Evolutionary conservation across 1,140 invertebrate species (phyloP).

Genomic region (Ostrea edulis): DNA sequence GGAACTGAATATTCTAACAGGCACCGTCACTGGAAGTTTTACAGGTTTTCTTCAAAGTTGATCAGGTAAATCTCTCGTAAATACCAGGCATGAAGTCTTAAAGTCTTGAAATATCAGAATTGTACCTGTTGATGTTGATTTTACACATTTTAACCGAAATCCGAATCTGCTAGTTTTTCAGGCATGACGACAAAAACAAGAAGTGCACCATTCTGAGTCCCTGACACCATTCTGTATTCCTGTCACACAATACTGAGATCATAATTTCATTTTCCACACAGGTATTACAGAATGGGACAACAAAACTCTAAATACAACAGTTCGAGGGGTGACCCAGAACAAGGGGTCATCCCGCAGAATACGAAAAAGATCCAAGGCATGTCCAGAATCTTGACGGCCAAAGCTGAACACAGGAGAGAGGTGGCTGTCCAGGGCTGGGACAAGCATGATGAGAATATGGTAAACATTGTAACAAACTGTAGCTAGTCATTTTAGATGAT

Average conservation of each 20-base stretch:
- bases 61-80: too few species aligned
- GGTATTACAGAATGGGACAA: not conserved
- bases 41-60: too few species aligned
- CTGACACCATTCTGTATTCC: too few species aligned
- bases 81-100: too few species aligned
- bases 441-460: constrained; percentile 62
- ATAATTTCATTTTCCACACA: not conserved
- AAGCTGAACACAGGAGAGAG: constrained; percentile 58
- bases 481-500: too few species aligned
- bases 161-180: too few species aligned
- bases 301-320: constrained; percentile 26
- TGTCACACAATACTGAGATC: not conserved
- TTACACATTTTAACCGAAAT: too few species aligned
- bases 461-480: constrained; percentile 28
- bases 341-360: constrained; percentile 56
- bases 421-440: constrained; percentile 63
- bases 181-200: too few species aligned
- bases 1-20: not conserved
- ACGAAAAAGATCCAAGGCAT: constrained; percentile 61
- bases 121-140: too few species aligned
- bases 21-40: too few species aligned
- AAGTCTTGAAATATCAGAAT: too few species aligned
- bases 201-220: too few species aligned
- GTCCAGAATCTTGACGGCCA: constrained; percentile 55
- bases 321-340: constrained; percentile 32